Percentiles rank a stretch among this genome's conserved stretches.
phyloP scores from a whole-genome alignment of 2,113 vertebrate genomes.

The Sapajus apella region DNA sequence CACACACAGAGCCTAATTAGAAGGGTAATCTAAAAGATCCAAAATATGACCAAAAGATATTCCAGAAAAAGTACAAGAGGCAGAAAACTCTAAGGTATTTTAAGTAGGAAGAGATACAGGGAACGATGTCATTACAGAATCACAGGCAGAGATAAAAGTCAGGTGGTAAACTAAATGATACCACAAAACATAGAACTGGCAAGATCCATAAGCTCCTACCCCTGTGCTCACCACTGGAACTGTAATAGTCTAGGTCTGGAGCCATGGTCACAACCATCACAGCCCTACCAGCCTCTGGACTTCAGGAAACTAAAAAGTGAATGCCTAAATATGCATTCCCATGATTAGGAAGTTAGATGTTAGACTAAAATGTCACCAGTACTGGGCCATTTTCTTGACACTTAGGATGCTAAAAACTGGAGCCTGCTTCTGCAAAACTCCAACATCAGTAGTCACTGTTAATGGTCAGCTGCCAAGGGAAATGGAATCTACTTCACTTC shows the following conservation, averaged over 20 bases:
- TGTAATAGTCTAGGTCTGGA: background rate
- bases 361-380: background rate
- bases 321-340: background rate
- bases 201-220: background rate
- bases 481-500: background rate
- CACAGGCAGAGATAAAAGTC: background rate
- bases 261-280: background rate
- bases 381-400: background rate
- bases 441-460: background rate
- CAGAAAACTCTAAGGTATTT: background rate
- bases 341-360: background rate
- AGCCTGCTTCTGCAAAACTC: background rate
- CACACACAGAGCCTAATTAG: background rate
- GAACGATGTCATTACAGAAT: background rate
- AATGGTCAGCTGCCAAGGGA: background rate
- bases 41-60: background rate
- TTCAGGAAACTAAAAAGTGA: background rate
- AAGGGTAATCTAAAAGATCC: background rate
- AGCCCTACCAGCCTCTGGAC: background rate
- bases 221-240: background rate
- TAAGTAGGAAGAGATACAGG: background rate
- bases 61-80: background rate
- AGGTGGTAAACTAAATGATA: background rate
- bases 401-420: background rate
- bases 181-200: background rate